Conservation (phyloP, 2,888 invertebrate genomes). For the Cataglyphis altisquamis region DNA sequence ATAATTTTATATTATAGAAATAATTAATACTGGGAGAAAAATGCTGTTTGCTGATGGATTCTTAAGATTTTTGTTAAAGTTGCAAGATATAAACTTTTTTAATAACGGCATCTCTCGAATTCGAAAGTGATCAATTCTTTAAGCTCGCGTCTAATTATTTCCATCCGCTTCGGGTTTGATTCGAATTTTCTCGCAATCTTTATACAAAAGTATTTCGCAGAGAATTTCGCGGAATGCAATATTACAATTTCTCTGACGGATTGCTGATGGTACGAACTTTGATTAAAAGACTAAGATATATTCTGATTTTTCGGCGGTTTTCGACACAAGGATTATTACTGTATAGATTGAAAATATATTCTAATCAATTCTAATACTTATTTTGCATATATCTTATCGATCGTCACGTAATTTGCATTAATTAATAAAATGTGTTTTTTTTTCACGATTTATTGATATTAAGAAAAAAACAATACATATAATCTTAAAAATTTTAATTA, state of each 20-base stretch:
- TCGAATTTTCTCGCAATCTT: conserved; percentile 30
- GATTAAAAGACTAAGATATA: conserved; percentile 29
- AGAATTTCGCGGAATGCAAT: conserved; percentile 42
- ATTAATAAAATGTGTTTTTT: background rate
- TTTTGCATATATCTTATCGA: background rate
- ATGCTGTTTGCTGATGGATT: conserved; percentile 22
- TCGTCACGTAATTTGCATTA: background rate
- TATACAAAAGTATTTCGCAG: conserved; percentile 22
- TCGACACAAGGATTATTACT: background rate
- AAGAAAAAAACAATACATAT: background rate
- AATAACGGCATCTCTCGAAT: conserved; percentile 20
- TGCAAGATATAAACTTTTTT: conserved; percentile 39
- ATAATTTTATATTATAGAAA: background rate
- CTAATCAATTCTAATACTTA: background rate
- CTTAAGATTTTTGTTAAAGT: conserved; percentile 1
- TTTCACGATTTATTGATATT: background rate
- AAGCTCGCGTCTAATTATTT: conserved; percentile 49
- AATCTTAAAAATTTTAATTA: background rate
- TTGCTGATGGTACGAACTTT: conserved; percentile 26
- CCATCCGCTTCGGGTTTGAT: conserved; percentile 9
- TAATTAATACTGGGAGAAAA: conserved; percentile 10
- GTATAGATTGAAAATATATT: background rate
- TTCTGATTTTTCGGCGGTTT: conserved; percentile 15
- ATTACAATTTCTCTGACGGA: conserved; percentile 38
- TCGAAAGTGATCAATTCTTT: conserved; percentile 28